Evolutionary conservation across 2,113 vertebrate genomes (phyloP).

Genomic region (Corythornis madagascariensis): DNA sequence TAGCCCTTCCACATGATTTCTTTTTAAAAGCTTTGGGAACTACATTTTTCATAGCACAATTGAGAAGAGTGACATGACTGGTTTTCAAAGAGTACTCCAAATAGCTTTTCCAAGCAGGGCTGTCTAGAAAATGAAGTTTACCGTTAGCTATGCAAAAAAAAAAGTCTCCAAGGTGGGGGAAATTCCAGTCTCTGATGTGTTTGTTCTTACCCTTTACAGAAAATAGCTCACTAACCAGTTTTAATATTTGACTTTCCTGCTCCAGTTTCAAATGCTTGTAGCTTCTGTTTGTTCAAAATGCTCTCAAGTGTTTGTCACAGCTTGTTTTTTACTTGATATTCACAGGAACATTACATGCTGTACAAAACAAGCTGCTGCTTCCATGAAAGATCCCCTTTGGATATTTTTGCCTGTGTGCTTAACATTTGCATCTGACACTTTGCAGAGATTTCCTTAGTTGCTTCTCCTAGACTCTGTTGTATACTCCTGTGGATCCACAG

Average conservation of each 20-base stretch:
- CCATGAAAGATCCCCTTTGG: background rate
- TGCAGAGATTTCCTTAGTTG: background rate
- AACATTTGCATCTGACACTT: constrained; percentile 8
- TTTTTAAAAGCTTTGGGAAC: constrained; percentile 20
- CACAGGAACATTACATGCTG: constrained; percentile 23
- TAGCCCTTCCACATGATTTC: background rate
- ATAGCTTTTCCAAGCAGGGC: constrained; percentile 41
- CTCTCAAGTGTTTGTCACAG: constrained; percentile 39
- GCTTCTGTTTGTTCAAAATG: constrained; percentile 22
- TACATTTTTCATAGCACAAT: background rate
- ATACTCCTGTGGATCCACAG: background rate
- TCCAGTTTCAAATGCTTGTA: background rate
- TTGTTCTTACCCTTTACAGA: background rate
- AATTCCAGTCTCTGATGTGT: background rate
- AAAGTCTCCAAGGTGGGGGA: constrained; percentile 12
- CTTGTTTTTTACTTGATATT: constrained; percentile 47
- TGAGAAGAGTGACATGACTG: background rate
- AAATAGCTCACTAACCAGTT: background rate
- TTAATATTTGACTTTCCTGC: background rate
- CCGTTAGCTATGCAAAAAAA: background rate
- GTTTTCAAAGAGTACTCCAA: constrained; percentile 14
- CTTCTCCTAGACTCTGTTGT: background rate
- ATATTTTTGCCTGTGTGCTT: constrained; percentile 1
- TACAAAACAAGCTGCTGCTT: constrained; percentile 52
- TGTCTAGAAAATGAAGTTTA: constrained; percentile 15